Evolutionary conservation across 2,888 invertebrate species (phyloP), one percentile per base, ranked within the genome.

Genomic region (Spodoptera exigua): DNA sequence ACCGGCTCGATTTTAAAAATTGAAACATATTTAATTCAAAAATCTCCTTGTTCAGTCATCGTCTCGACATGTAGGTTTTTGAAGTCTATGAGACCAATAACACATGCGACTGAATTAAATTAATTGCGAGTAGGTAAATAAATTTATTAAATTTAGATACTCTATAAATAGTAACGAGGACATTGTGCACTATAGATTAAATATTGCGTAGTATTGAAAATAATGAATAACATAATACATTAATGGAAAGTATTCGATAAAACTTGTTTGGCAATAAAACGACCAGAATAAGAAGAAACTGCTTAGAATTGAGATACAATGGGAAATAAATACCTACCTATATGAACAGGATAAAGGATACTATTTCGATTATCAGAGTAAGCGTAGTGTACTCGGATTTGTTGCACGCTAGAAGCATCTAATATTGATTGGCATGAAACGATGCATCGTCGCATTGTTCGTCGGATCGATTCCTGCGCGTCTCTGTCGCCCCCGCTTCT

Each of bases 401-500:
- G 57, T 55, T 60, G 63, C 71, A 68, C 65, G 70, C 70, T 56
- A 61, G 73, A 53, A 68, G 83, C 81, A 82, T 89, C 81, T 82
- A 88, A 85, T 92, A 93, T 93, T 87, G 93, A 94, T 93, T 89
- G 85, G 86, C 85, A 82, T 82, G 81, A 74, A 76, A 51, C 85
- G 85, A 83, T 90, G 90, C 91, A 89, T 88, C 82, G 84, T 70
- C 84, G 85, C 85, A 87, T 90, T 89, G 89, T 89, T 85, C 81
- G 76, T 81, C 82, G 89, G 88, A 92, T 93, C 93, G 93, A 92
- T 93, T 88, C 87, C 85, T 83, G 81, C 84, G 82, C 86, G 87
- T 85, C 87, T 83, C 87, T 82, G 85, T 89, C 89, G 88, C 89
- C 91, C 92, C 88, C 89, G 82, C 88, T 82, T 92, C 93, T 94